These are phyloP conservation scores for Cyprinodon variegatus DNA, from an alignment of 2,113 vertebrate genomes.

Conservation along the genomic window DNA sequence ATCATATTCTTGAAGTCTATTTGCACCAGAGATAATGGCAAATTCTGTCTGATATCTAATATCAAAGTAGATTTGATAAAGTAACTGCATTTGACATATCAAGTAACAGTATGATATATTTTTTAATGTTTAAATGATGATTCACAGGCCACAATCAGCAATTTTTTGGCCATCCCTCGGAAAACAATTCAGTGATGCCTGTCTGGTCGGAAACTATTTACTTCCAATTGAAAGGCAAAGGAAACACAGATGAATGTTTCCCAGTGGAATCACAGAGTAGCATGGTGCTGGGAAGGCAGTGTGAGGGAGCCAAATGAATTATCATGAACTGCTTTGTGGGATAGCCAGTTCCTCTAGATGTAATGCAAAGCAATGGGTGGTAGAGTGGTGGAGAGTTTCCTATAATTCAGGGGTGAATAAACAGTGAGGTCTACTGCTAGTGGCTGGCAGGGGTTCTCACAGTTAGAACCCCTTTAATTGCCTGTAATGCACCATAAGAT, in stretches of 20 bases:
- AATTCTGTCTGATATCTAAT: not conserved
- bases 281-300: conserved; percentile 69
- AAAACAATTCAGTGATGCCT: conserved; percentile 49
- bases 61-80: not conserved
- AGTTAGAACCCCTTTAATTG: conserved; percentile 49
- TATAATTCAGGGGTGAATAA: conserved; percentile 56
- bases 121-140: conserved; percentile 40
- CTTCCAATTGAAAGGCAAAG: conserved; percentile 59
- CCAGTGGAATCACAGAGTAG: conserved; percentile 60
- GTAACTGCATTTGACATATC: not conserved
- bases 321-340: conserved; percentile 61
- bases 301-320: conserved; percentile 56
- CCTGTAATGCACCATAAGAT: conserved; percentile 23
- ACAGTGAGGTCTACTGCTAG: conserved; percentile 59
- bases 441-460: conserved; percentile 51
- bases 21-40: not conserved
- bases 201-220: conserved; percentile 67
- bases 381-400: conserved; percentile 49
- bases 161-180: conserved; percentile 53
- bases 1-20: not conserved
- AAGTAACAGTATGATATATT: conserved; percentile 25
- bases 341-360: conserved; percentile 52
- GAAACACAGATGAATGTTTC: conserved; percentile 61
- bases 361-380: conserved; percentile 59
- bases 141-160: conserved; percentile 53